Percentiles rank a stretch among this genome's conserved stretches.
phyloP scores from a whole-genome alignment of 2,888 invertebrate species.

The Tuberolachnus salignus region DNA sequence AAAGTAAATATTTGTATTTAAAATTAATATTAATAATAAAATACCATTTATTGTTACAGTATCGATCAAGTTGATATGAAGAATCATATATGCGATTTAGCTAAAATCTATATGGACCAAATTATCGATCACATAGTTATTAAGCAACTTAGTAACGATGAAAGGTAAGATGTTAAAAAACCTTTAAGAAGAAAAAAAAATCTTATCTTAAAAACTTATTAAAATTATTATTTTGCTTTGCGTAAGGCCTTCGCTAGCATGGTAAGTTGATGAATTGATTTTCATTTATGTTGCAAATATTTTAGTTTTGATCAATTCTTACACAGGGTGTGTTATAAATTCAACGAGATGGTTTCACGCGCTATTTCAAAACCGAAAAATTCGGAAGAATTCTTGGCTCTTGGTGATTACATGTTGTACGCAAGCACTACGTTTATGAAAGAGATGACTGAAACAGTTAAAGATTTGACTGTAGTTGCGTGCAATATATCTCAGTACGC shows the following conservation, averaged over 20 bases:
- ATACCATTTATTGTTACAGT: conserved; percentile 68
- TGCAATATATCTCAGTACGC: conserved; percentile 61
- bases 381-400: conserved; percentile 81
- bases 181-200: too few relatives aligned
- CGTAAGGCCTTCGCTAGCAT: conserved; percentile 47
- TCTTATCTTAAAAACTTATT: too few relatives aligned
- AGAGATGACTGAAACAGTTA: conserved; percentile 73
- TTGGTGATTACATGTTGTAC: conserved; percentile 79
- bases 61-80: conserved; percentile 67
- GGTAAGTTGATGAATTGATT: conserved; percentile 41
- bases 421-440: conserved; percentile 77
- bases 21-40: background rate
- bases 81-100: conserved; percentile 34
- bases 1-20: conserved; percentile 60
- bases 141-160: conserved; percentile 56
- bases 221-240: background rate
- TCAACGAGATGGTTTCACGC: conserved; percentile 72
- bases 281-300: background rate
- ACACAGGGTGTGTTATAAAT: conserved; percentile 64
- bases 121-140: conserved; percentile 57
- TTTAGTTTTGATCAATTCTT: background rate
- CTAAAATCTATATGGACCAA: conserved; percentile 55
- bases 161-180: conserved; percentile 50
- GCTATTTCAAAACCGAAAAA: conserved; percentile 77
- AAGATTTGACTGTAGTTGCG: conserved; percentile 68